These are phyloP conservation scores for Pollimyrus isidori DNA, from an alignment of 2,113 vertebrate genomes.

Conservation along the genomic window DNA sequence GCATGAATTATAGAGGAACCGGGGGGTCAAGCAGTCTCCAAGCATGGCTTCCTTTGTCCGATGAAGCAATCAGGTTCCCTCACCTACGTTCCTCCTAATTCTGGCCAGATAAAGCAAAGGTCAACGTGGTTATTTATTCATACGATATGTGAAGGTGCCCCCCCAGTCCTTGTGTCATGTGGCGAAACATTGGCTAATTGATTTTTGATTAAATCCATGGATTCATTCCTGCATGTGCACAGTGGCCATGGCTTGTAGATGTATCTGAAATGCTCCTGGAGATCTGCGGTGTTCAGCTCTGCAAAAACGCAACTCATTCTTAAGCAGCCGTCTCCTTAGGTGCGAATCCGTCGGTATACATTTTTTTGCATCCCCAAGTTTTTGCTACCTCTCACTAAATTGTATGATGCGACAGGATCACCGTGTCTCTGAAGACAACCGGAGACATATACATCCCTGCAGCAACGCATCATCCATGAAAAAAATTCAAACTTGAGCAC, in stretches of 20 bases:
- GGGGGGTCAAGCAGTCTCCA: conserved; percentile 51
- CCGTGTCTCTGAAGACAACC: neutral
- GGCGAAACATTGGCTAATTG: neutral
- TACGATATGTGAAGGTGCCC: neutral
- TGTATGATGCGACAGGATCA: neutral
- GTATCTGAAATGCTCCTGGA: neutral
- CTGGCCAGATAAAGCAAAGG: neutral
- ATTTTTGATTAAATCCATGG: neutral
- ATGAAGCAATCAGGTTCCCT: conserved; percentile 15
- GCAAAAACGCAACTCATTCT: neutral
- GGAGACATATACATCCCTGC: neutral
- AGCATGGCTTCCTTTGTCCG: conserved; percentile 34
- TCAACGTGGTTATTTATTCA: conserved; percentile 16
- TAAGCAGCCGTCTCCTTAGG: neutral
- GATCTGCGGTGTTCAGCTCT: neutral
- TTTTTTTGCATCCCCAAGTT: neutral
- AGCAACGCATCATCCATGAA: neutral
- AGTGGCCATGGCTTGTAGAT: neutral
- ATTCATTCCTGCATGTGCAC: neutral
- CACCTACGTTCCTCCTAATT: neutral
- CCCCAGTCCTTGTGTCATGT: neutral
- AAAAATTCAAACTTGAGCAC: neutral
- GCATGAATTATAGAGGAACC: conserved; percentile 66
- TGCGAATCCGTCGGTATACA: neutral
- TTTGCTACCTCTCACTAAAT: neutral